A percentile compares a stretch with the other conserved stretches of the same genome.
phyloP scores from a whole-genome alignment of 2,888 invertebrate species.

The Trypoxylon attenuatum region DNA sequence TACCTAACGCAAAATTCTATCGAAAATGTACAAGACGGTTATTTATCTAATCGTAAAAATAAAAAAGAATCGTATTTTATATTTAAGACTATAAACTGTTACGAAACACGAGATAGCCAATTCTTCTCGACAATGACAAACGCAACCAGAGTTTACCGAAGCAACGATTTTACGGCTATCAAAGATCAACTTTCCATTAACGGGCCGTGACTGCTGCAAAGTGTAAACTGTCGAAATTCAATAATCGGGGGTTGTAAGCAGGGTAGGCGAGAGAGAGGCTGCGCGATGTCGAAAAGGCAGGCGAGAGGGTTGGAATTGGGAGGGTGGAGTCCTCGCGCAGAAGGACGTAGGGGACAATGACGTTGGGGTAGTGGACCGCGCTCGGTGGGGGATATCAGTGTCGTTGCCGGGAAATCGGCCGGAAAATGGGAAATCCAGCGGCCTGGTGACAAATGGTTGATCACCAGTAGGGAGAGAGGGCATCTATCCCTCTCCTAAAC shows the following conservation, averaged over 20 bases:
- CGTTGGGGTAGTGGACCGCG: constrained; percentile 30
- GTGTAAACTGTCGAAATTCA: background rate
- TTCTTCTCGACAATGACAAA: too few species aligned
- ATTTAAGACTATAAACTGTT: too few species aligned
- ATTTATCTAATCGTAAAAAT: too few species aligned
- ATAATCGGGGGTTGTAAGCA: background rate
- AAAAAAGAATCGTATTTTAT: too few species aligned
- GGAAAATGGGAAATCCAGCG: constrained; percentile 74
- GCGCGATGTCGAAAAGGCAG: background rate
- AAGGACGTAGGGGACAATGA: constrained; percentile 9
- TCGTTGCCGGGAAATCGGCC: constrained; percentile 70
- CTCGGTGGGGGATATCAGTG: constrained; percentile 55
- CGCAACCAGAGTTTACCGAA: too few species aligned
- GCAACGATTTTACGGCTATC: too few species aligned
- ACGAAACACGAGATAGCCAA: too few species aligned
- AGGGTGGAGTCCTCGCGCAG: constrained; percentile 29
- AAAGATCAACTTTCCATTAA: too few species aligned
- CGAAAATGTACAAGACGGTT: too few species aligned
- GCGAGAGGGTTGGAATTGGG: background rate
- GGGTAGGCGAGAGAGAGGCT: background rate
- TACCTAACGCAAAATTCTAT: too few species aligned
- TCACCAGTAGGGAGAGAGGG: constrained; percentile 48
- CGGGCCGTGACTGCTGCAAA: too few species aligned
- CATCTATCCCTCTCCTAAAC: constrained; percentile 1
- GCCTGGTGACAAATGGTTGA: constrained; percentile 73